A percentile compares a stretch with the other conserved stretches of the same genome.
phyloP scores from a whole-genome alignment of 2,888 invertebrate species.

The Rhagonycha fulva region DNA sequence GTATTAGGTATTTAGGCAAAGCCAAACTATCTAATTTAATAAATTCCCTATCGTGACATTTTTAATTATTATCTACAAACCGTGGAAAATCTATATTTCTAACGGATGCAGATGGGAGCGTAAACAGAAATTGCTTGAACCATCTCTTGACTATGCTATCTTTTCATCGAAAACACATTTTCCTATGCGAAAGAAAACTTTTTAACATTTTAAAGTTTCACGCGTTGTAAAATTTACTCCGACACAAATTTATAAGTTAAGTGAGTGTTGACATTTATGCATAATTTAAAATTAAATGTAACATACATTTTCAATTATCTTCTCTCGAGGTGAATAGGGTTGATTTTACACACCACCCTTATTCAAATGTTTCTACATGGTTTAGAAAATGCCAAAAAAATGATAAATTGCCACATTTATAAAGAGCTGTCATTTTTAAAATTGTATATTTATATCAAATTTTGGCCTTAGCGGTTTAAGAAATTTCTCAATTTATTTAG shows the following conservation, averaged over 20 bases:
- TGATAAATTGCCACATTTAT: conserved; percentile 27
- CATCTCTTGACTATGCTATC: background rate
- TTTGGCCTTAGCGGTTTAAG: conserved; percentile 9
- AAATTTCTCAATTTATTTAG: conserved; percentile 20
- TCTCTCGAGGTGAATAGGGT: background rate
- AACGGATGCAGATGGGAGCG: too few relatives aligned
- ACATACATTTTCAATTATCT: conserved; percentile 15
- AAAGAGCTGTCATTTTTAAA: conserved; percentile 13
- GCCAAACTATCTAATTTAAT: background rate
- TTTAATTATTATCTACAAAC: background rate
- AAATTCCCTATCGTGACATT: background rate
- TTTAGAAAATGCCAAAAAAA: conserved; percentile 12
- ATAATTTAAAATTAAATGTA: conserved; percentile 4
- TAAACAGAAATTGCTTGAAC: background rate
- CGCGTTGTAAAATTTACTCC: background rate
- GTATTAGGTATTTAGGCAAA: background rate
- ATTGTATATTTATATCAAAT: conserved; percentile 18
- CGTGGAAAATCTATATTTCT: too few relatives aligned
- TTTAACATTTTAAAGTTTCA: background rate
- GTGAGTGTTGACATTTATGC: background rate
- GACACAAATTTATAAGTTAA: background rate
- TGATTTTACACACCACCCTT: background rate
- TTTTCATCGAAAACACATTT: background rate
- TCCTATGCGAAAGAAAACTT: background rate
- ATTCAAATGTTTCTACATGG: background rate